Evolutionary conservation across 2,888 invertebrate genomes (phyloP).

Genomic region (Drosophila aldrichi): DNA sequence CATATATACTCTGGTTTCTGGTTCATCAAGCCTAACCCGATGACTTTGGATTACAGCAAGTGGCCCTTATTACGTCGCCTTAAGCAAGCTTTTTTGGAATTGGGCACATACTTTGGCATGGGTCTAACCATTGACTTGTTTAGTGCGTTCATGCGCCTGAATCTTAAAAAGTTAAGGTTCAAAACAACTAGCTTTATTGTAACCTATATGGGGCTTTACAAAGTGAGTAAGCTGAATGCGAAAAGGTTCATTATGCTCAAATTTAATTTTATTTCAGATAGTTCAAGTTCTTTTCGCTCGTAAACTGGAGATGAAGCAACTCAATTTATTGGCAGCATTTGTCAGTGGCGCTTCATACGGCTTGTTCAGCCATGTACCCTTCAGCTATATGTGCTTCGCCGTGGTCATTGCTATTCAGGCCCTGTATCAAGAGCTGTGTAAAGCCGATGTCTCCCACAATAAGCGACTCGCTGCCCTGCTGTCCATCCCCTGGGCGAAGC

Average conservation of each 20-base stretch:
- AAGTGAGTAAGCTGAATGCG: slow-evolving; percentile 18
- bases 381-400: slow-evolving; percentile 51
- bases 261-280: slow-evolving; percentile 23
- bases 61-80: slow-evolving; percentile 18
- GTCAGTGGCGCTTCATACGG: slow-evolving; percentile 54
- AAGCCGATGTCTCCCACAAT: neutral
- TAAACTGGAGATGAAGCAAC: slow-evolving; percentile 3
- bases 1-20: slow-evolving; percentile 54
- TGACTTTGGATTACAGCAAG: slow-evolving; percentile 38
- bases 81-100: slow-evolving; percentile 31
- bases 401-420: slow-evolving; percentile 59
- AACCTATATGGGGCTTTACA: slow-evolving; percentile 56
- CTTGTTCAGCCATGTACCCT: slow-evolving; percentile 30
- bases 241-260: neutral
- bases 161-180: slow-evolving; percentile 22
- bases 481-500: slow-evolving; percentile 49
- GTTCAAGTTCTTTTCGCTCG: slow-evolving; percentile 38
- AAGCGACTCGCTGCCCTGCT: slow-evolving; percentile 30
- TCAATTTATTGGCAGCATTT: slow-evolving; percentile 53
- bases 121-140: slow-evolving; percentile 58
- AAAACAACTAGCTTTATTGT: slow-evolving; percentile 53
- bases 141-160: slow-evolving; percentile 17
- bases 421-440: slow-evolving; percentile 53
- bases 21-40: slow-evolving; percentile 53
- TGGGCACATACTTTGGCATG: slow-evolving; percentile 52